These are phyloP conservation scores for Tupaia tana DNA, from an alignment of 2,113 vertebrate genomes.

Conservation along the genomic window DNA sequence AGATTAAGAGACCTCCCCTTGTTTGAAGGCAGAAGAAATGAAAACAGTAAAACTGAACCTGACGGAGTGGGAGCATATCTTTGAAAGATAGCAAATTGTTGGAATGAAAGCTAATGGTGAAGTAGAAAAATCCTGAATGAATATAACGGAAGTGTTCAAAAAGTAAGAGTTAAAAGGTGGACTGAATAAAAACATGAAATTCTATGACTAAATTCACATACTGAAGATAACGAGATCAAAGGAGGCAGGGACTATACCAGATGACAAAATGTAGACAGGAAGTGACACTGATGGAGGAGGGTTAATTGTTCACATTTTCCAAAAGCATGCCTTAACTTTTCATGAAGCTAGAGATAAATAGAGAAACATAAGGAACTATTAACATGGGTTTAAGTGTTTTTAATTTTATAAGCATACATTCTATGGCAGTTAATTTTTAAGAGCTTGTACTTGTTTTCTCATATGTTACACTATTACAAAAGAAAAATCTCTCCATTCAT, in stretches of 20 bases:
- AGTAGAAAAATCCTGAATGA: not conserved
- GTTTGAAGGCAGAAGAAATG: not conserved
- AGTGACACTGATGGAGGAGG: fast-evolving
- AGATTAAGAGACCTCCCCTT: not conserved
- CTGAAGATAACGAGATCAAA: not conserved
- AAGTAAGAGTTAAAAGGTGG: not conserved
- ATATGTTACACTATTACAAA: not conserved
- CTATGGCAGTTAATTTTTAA: not conserved
- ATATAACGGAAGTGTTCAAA: not conserved
- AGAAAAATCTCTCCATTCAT: conserved; percentile 48
- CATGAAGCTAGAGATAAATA: not conserved
- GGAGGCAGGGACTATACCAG: not conserved
- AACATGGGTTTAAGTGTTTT: not conserved
- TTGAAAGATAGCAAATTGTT: not conserved
- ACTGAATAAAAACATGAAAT: not conserved
- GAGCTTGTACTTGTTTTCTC: not conserved
- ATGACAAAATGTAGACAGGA: not conserved
- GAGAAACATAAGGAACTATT: conserved; percentile 11
- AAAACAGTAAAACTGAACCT: not conserved
- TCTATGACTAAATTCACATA: not conserved
- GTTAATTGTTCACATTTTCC: not conserved
- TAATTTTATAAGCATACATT: not conserved
- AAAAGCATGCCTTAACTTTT: not conserved
- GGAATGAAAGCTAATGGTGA: not conserved
- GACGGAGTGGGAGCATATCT: not conserved